Base-by-base conservation (phyloP, 2,797 vertebrate genomes). In the Harpagifer antarcticus region DNA sequence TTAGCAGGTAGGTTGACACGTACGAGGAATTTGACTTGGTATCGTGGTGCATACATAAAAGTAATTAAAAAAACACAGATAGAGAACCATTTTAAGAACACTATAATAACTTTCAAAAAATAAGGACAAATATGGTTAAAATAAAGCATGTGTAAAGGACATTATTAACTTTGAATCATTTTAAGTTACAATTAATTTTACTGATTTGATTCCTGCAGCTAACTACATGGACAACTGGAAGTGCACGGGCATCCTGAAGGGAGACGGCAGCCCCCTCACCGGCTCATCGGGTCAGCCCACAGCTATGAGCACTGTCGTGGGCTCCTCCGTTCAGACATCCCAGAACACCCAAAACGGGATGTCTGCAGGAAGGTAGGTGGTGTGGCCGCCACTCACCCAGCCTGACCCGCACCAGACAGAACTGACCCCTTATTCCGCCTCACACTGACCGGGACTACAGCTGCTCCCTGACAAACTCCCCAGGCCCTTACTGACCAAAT, bases 141-240 rank as follows among this genome's bases (percentile, higher is more conserved):
- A 27, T 27, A 27, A 27, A 27, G 27, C 27, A 27, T 27, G 27
- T 27, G 3, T 45, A 40, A 15, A 45, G 0, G 0, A 81, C 45
- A 48, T 61, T 1, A 43, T 47, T 43, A 10, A 47, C 31, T n/a
- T 48, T 48, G 37, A 23, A 2, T 59, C 37, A 60, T 3, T 33
- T 9, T 58, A n/a, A 43, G 8, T 68, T 17, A 12, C 1, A 52
- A 31, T 15, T 5, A 70, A 14, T 17, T 27, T 27, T 5, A 12
- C 49, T 42, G 16, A 67, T 5, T 49, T 74, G 1, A 20, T 3
- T 10, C 67, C 9, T 68, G 52, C 93, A 99, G 98, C 98, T 47
- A 99, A 99, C 92, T 99, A 99, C 90, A 99, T 99, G 98, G 98
- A 98, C 92, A 99, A 98, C 92, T 99, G 98, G 98, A 99, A 99